Conservation (phyloP, 2,113 vertebrate genomes). For the Cyanoderma ruficeps region DNA sequence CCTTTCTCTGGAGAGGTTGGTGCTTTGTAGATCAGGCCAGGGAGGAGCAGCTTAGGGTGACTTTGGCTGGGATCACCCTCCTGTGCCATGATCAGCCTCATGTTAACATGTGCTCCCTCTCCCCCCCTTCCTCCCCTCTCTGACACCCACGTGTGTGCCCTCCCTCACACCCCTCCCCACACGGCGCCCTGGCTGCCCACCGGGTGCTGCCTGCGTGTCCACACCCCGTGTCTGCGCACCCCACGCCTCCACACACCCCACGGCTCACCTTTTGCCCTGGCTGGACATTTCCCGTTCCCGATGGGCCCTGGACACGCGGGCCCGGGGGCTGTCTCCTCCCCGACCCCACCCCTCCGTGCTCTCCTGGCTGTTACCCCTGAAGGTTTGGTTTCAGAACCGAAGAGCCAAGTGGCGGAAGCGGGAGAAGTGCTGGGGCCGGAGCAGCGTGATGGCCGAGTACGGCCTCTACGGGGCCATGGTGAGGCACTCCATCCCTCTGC, state of each 20-base stretch:
- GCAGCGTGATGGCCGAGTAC: slow-evolving; percentile 96
- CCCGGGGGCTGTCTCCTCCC: neutral
- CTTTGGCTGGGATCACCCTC: neutral
- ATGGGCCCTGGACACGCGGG: fast-evolving
- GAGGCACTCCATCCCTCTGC: slow-evolving; percentile 92
- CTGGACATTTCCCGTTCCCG: fast-evolving
- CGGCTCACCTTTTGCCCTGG: neutral
- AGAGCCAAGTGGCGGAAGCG: slow-evolving; percentile 94
- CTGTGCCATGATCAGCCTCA: neutral
- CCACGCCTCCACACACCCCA: neutral
- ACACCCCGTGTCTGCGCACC: neutral
- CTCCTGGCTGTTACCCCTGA: slow-evolving; percentile 56
- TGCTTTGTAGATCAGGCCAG: neutral
- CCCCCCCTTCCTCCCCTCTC: neutral
- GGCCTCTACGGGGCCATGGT: slow-evolving; percentile 97
- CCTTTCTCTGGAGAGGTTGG: neutral
- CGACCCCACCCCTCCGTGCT: slow-evolving; percentile 41
- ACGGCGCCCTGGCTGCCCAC: neutral
- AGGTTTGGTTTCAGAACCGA: slow-evolving; percentile 99
- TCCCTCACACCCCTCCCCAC: neutral
- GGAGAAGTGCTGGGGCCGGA: slow-evolving; percentile 95
- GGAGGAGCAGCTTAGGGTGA: neutral
- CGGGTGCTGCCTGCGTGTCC: fast-evolving
- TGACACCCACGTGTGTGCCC: slow-evolving; percentile 13
- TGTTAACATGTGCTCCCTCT: slow-evolving; percentile 28